These are phyloP conservation scores for Cyprinella venusta DNA, from an alignment of 2,797 vertebrate species.

Conservation along the genomic window DNA sequence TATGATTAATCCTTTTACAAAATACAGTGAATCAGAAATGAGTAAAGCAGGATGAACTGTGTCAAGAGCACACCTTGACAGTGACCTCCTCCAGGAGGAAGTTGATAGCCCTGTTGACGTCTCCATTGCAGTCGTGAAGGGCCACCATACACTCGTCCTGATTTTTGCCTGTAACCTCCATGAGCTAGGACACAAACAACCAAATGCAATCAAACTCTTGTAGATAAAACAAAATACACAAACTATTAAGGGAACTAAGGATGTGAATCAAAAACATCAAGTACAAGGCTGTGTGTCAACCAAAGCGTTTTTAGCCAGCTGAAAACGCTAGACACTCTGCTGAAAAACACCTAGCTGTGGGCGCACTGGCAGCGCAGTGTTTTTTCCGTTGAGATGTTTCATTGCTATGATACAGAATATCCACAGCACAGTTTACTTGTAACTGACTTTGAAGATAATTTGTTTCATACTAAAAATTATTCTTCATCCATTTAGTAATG, in stretches of 20 bases:
- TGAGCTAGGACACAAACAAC: slow-evolving; percentile 78
- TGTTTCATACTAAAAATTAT: no score
- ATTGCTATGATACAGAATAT: no score
- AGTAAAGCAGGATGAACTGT: slow-evolving; percentile 21
- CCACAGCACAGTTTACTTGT: no score
- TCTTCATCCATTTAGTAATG: no score
- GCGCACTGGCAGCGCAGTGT: no score
- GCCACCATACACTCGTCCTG: slow-evolving; percentile 97
- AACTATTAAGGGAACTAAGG: not conserved
- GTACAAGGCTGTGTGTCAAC: not conserved
- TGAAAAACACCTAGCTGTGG: no score
- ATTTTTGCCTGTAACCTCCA: slow-evolving; percentile 95
- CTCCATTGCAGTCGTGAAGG: slow-evolving; percentile 96
- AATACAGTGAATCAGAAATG: not conserved
- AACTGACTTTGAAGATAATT: no score
- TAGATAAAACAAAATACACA: not conserved
- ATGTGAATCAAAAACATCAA: not conserved
- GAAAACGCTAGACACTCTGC: no score
- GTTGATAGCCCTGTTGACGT: slow-evolving; percentile 96
- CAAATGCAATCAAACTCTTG: slow-evolving; percentile 28
- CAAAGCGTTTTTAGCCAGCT: no score
- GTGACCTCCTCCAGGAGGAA: slow-evolving; percentile 93
- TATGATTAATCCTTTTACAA: not conserved
- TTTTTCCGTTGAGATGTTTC: no score
- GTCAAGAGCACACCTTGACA: slow-evolving; percentile 76